Base-by-base conservation (phyloP, 2,888 invertebrate genomes). In the Spicauda simplicius region DNA sequence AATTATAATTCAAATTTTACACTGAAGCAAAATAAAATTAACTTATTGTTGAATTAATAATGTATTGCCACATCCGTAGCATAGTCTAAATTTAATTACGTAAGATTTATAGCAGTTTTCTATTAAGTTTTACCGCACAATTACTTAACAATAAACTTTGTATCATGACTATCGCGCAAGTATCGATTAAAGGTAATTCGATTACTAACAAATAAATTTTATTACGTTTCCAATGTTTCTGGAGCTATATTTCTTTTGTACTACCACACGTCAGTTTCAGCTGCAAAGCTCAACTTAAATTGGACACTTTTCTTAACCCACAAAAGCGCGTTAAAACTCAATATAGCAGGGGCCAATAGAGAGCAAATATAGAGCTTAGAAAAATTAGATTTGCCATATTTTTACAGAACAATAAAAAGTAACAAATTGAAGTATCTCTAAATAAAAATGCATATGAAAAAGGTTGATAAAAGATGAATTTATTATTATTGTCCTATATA, bases 241-340 rank as follows among this genome's bases (percentile, higher is more conserved):
- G 63, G 85, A 80, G 10, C 84, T 69, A 56, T 75, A 5, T 37
- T 61, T 67, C 74, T 77, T 77, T 80, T 81, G 82, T 80, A 77
- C 64, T 62, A 52, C 76, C 65, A 76, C 78, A 77, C 69, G 70
- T 61, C 37, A 56, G 59, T 55, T 61, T 56, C 45, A 64, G 52
- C 37, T 50, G 64, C 37, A 71, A 16, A 68, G 85, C 64, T 81
- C 88, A 69, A 45, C 68, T 72, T 81, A 81, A 11, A 74, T 2
- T 86, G 83, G 90, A 71, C 85, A 80, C 80, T 81, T 87, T 88
- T 85, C 73, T 83, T 84, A 86, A 85, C 89, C 89, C 90, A 89
- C 89, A 87, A 90, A 89, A 82, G 84, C 80, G 85, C 85, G 86
- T 90, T 91, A 90, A 89, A 89, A 84, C 86, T 86, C 86, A 86